phyloP scores from a whole-genome alignment of 2,797 vertebrate species.

The Cirrhinus mrigala region DNA sequence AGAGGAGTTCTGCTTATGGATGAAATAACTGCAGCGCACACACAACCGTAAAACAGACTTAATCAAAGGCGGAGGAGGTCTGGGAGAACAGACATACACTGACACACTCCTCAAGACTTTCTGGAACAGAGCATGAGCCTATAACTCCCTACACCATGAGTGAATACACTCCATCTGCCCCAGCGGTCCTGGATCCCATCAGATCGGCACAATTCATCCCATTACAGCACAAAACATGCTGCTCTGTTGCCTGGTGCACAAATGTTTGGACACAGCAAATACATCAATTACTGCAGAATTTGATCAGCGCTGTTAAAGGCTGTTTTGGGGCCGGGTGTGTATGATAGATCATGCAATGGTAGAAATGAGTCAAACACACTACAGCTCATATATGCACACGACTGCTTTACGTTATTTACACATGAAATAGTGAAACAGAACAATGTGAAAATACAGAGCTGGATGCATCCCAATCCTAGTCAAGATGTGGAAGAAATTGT shows the following conservation, averaged over 20 bases:
- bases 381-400: neutral
- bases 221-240: conserved; percentile 42
- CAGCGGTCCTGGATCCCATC: conserved; percentile 37
- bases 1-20: conserved; percentile 39
- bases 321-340: neutral
- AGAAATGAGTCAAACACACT: neutral
- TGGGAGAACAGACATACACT: conserved; percentile 34
- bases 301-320: neutral
- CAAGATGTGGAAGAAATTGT: neutral
- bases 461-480: neutral
- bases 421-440: neutral
- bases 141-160: conserved; percentile 24
- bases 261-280: conserved; percentile 42
- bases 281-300: conserved; percentile 5
- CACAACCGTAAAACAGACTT: conserved; percentile 26
- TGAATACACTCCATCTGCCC: conserved; percentile 33
- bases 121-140: conserved; percentile 58
- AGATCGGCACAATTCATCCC: conserved; percentile 26
- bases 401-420: neutral
- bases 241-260: conserved; percentile 46
- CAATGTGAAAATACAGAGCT: neutral
- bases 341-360: neutral
- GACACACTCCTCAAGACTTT: conserved; percentile 59
- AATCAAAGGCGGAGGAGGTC: conserved; percentile 28
- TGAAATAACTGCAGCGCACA: conserved; percentile 6